These are phyloP conservation scores for Ctenochaetus hawaiiensis DNA, from an alignment of 2,797 vertebrate species.

Conservation along the genomic window DNA sequence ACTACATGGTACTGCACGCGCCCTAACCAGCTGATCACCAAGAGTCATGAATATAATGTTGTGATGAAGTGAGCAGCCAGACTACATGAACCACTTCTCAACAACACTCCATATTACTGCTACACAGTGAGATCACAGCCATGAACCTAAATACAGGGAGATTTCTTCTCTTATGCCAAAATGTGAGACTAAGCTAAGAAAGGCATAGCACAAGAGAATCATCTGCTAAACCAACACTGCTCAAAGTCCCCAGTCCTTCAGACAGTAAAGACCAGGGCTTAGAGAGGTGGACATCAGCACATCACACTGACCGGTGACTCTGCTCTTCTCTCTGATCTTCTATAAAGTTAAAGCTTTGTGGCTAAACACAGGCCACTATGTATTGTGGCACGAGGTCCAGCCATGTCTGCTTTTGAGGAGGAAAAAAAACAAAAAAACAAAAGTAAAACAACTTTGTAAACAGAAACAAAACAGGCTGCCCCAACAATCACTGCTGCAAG, in stretches of 20 bases:
- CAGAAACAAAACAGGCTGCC: slow-evolving; percentile 35
- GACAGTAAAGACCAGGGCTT: neutral
- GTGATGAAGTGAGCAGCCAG: slow-evolving; percentile 2
- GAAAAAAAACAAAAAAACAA: neutral
- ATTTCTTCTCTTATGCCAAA: slow-evolving; percentile 26
- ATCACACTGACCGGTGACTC: neutral
- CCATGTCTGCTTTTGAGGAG: slow-evolving; percentile 1
- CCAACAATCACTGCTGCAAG: slow-evolving; percentile 23
- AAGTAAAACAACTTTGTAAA: slow-evolving; percentile 52
- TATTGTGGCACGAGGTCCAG: neutral
- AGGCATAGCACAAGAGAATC: slow-evolving; percentile 31
- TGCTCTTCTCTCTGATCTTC: neutral
- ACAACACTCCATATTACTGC: slow-evolving; percentile 13
- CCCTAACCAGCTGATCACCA: slow-evolving; percentile 22
- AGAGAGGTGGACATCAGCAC: slow-evolving; percentile 23
- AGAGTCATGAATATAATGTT: neutral
- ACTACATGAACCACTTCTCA: slow-evolving; percentile 2
- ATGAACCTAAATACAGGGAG: neutral
- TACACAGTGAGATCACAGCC: slow-evolving; percentile 15
- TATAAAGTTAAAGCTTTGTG: slow-evolving; percentile 13
- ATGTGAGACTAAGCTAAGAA: slow-evolving; percentile 17
- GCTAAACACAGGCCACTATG: slow-evolving; percentile 23
- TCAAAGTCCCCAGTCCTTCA: neutral
- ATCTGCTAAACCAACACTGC: slow-evolving; percentile 4
- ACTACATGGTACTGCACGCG: slow-evolving; percentile 2